Conservation (phyloP, 2,113 vertebrate species). For the Cyanoramphus novaezelandiae region DNA sequence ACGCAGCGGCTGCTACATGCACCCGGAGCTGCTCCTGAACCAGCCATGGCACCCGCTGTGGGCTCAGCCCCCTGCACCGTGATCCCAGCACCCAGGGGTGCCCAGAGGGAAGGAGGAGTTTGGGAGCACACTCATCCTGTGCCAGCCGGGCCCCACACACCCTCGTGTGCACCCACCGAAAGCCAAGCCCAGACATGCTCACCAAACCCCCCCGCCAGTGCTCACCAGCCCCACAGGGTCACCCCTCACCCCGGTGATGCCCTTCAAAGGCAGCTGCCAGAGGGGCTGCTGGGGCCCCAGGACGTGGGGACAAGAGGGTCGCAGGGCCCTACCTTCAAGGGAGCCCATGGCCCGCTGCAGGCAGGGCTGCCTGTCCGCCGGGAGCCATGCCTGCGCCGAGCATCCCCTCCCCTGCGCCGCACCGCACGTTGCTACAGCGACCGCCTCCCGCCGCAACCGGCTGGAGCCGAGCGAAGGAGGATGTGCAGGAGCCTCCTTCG, state of each 20-base stretch:
- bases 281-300: no score
- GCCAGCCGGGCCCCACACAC: not conserved
- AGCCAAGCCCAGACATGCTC: not conserved
- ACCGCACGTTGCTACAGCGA: slow-evolving; percentile 60
- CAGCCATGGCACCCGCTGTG: not conserved
- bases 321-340: slow-evolving; percentile 49
- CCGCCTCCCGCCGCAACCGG: slow-evolving; percentile 38
- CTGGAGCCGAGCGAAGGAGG: not conserved
- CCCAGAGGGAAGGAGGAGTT: not conserved
- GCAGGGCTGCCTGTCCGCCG: not conserved
- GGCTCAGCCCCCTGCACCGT: not conserved
- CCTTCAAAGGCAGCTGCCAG: not conserved
- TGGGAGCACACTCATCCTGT: not conserved
- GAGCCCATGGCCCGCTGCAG: slow-evolving; percentile 4
- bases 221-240: rapidly evolving
- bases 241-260: not conserved
- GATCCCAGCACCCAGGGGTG: not conserved
- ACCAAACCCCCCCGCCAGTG: rapidly evolving
- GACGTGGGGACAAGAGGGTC: not conserved
- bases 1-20: not conserved
- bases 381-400: slow-evolving; percentile 51
- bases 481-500: not conserved
- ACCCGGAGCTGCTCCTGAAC: not conserved
- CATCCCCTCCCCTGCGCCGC: slow-evolving; percentile 56
- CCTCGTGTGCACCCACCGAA: rapidly evolving